Base-by-base conservation (phyloP, 2,113 vertebrate species). In the Sprattus sprattus region DNA sequence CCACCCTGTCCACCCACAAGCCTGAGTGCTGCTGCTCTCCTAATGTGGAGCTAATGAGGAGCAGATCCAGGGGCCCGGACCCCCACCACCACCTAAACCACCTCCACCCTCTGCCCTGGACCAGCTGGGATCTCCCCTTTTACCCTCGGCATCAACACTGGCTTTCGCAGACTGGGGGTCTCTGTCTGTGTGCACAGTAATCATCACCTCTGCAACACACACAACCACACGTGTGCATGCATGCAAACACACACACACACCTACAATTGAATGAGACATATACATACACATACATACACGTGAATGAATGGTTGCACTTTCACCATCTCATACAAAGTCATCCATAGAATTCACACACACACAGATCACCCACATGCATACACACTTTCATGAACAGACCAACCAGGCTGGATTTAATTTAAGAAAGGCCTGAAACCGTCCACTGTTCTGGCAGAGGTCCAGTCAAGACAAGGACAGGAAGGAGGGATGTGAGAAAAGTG, bases 371-470 rank as follows among this genome's bases (percentile, higher is more conserved):
- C 52, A 57, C 52, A 20, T 16, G 20, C 18, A 60, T 7, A 67
- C 64, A 67, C 64, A 67, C n/a, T 28, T 8, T 11, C n/a, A 67
- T n/a, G 10, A n/a, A 67, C n/a, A 67, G n/a, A 85, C 80, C 85
- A 18, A 75, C 86, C n/a, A 39, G 22, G 9, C 39, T 25, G 5
- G 46, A 81, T 50, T 86, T 52, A 87, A 87, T 87, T 82, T 86
- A 84, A 86, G 67, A 80, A 9, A 67, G 84, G 50, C 25, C 60
- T 32, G 67, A 81, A 82, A 52, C 47, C 28, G 22, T 54, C 44
- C n/a, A 44, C 64, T 85, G 83, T 87, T 81, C 83, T 45, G 81
- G 50, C 81, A 75, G 25, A 39, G 28, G 22, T 46, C 60, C 71
- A 84, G 50, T 39, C 28, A 81, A 81, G 50, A 81, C 71, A 71